Conservation (phyloP, 2,113 vertebrate species). For the Sphaerodactylus townsendi region DNA sequence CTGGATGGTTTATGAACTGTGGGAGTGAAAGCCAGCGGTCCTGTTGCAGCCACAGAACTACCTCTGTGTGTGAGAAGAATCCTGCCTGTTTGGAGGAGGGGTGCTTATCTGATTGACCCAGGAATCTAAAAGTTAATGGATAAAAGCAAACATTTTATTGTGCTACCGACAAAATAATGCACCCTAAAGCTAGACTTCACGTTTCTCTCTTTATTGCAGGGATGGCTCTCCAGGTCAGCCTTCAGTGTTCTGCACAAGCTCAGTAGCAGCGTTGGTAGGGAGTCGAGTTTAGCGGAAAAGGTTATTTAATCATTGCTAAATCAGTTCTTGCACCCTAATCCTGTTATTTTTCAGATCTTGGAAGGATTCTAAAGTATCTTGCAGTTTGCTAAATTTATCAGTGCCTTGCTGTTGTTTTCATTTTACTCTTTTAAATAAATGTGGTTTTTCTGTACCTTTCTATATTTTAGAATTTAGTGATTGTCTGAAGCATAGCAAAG, state of each 20-base stretch:
- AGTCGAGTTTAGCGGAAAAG: conserved; percentile 11
- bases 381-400: conserved; percentile 32
- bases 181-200: background rate
- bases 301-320: conserved; percentile 10
- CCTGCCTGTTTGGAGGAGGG: background rate
- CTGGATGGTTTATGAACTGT: background rate
- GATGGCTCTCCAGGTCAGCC: background rate
- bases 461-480: background rate
- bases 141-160: conserved; percentile 1
- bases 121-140: background rate
- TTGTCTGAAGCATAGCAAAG: background rate
- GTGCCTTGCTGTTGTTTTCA: background rate
- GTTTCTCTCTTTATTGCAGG: conserved; percentile 6
- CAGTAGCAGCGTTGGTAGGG: background rate
- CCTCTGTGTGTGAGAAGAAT: background rate
- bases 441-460: background rate
- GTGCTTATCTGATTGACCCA: background rate
- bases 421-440: background rate
- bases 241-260: background rate
- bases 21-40: background rate
- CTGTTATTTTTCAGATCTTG: conserved; percentile 46
- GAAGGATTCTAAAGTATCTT: conserved; percentile 56
- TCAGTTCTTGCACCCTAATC: conserved; percentile 54
- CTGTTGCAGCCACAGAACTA: background rate
- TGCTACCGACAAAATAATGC: background rate